phyloP scores from a whole-genome alignment of 35 echinoderm and acorn worm species.

The Apostichopus japonicus region DNA sequence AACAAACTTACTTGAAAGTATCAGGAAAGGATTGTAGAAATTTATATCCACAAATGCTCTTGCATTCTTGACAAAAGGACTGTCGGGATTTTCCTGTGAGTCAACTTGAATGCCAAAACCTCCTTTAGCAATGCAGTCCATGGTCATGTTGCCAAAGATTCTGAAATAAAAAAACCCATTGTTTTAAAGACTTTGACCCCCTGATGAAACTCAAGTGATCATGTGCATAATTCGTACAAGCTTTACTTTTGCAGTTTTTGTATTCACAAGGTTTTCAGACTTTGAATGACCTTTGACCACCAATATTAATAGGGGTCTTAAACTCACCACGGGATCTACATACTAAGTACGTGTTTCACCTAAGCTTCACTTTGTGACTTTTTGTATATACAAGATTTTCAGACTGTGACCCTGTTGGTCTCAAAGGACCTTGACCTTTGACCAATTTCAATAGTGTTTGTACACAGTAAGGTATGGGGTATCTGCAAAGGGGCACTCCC shows the following conservation, averaged over 20 bases:
- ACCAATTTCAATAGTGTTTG: no score
- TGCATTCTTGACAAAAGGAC: conserved; percentile 59
- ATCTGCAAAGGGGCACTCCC: no score
- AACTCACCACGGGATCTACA: not conserved
- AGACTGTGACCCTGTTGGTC: no score
- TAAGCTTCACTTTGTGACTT: no score
- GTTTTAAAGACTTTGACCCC: no score
- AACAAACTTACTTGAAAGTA: conserved; percentile 29
- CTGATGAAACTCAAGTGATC: no score
- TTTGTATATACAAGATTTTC: no score
- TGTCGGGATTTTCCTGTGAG: conserved; percentile 55
- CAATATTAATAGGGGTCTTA: not conserved
- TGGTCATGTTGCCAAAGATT: conserved; percentile 49
- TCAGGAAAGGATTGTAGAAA: not conserved
- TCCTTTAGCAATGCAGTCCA: conserved; percentile 50
- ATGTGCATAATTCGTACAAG: no score
- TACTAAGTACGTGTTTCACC: no score
- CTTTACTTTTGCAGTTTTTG: no score
- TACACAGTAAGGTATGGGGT: no score
- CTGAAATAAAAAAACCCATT: conserved; percentile 2
- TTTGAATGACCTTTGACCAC: not conserved
- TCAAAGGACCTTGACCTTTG: no score
- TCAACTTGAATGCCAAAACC: conserved; percentile 56
- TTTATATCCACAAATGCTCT: conserved; percentile 8
- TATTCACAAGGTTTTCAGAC: not conserved